A percentile compares a stretch with the other conserved stretches of the same genome.
phyloP scores from a whole-genome alignment of 2,888 invertebrate genomes.

The Latrodectus hesperus region DNA sequence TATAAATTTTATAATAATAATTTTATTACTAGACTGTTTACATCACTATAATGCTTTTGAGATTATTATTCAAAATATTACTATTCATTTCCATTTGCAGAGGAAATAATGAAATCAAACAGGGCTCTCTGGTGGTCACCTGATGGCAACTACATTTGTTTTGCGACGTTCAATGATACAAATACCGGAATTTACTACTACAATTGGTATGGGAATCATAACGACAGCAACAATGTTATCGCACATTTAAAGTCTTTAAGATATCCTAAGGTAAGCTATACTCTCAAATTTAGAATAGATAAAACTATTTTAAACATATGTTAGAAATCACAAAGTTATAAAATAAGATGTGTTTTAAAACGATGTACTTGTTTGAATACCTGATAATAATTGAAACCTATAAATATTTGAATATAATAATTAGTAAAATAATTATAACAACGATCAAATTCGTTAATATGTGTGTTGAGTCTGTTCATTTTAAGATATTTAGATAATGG shows the following conservation, averaged over 20 bases:
- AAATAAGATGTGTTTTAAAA: no score
- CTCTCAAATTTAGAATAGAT: neutral
- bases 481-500: no score
- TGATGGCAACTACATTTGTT: constrained; percentile 75
- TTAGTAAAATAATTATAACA: no score
- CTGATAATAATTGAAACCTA: no score
- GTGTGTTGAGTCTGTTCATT: no score
- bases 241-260: constrained; percentile 66
- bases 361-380: no score
- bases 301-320: neutral
- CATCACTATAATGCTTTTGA: no score
- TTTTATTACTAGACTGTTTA: no score
- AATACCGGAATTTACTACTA: constrained; percentile 72
- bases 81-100: constrained; percentile 75
- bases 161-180: constrained; percentile 75
- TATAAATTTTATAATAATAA: no score
- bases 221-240: constrained; percentile 62
- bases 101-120: constrained; percentile 75
- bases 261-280: constrained; percentile 70
- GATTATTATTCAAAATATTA: neutral
- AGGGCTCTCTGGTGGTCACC: constrained; percentile 77
- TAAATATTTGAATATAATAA: no score
- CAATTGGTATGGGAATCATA: constrained; percentile 70
- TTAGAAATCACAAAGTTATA: neutral
- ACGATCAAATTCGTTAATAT: no score